Evolutionary conservation across 2,113 vertebrate genomes (phyloP).

Genomic region (Sylvia atricapilla): DNA sequence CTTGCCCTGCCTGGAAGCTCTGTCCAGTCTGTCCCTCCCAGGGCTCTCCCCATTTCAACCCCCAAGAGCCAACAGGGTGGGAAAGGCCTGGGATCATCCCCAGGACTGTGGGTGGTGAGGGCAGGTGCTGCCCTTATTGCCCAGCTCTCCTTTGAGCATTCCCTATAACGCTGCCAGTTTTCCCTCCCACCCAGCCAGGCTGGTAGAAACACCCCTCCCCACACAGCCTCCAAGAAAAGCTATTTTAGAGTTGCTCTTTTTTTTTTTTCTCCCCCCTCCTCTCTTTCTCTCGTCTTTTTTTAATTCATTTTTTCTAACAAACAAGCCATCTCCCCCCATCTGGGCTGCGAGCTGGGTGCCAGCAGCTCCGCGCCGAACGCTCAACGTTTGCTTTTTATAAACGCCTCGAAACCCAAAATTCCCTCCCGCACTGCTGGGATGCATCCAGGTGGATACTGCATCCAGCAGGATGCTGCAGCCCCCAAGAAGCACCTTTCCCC

Average conservation of each 20-base stretch:
- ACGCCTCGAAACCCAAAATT: not conserved
- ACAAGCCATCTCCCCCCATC: conserved; percentile 41
- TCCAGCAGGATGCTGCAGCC: not conserved
- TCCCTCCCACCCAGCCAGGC: conserved; percentile 4
- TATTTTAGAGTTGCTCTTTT: conserved; percentile 56
- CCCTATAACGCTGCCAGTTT: not conserved
- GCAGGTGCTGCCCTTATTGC: not conserved
- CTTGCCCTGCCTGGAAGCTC: conserved; percentile 88
- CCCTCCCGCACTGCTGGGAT: not conserved
- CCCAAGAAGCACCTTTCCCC: not conserved
- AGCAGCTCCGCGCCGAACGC: not conserved
- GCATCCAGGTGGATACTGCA: not conserved
- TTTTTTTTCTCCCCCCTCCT: not conserved
- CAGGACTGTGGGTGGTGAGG: fast-evolving
- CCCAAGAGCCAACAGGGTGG: fast-evolving
- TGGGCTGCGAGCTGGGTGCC: conserved; percentile 40
- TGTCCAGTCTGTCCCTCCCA: not conserved
- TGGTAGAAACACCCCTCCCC: not conserved
- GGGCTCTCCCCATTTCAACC: not conserved
- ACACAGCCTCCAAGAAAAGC: not conserved
- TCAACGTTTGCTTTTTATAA: conserved; percentile 3
- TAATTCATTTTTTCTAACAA: not conserved
- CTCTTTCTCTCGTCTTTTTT: not conserved
- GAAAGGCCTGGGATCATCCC: not conserved
- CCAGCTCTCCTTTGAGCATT: not conserved